Base-by-base conservation (phyloP, 2,797 vertebrate genomes). In the Cuculus canorus region DNA sequence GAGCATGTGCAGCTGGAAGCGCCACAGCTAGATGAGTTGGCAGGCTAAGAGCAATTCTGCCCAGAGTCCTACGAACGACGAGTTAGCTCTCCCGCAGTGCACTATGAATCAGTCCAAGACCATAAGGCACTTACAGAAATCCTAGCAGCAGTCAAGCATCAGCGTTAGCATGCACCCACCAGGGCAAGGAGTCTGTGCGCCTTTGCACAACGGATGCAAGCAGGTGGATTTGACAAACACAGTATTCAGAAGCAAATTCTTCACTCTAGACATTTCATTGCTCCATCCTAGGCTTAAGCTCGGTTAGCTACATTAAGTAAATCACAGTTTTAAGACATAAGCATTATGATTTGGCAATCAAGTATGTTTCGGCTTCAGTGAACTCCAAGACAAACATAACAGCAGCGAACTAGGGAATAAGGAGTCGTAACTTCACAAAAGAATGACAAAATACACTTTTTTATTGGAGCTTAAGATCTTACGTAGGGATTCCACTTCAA, bases 381-480 rank as follows among this genome's bases (percentile, higher is more conserved):
- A 93, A 92, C 43, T 92, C 91, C 82, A 92, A 88, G 52, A 83
- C 39, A 97, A 95, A 95, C 4, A 69, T 4, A 70, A 76, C 9
- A 76, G 57, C 50, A 83, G 37, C 12, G 10, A 84, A 86, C 19
- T n/a, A 18, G 13, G 32, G 17, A 86, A 82, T 47, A 82, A 89
- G 47, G 52, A 86, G 27, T 27, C 80, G 17, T 21, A 88, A n/a
- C 24, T 88, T 84, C 48, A 76, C 17, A 79, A 33, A 63, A 85
- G 16, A n/a, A 81, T 5, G 10, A 50, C 1, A 77, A 92, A 95
- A 81, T 25, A 21, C 7, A 59, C 43, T 41, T 52, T 71, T 60
- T 75, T 45, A 78, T 11, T 53, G 30, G 21, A 72, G n/a, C 28
- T 32, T 35, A 56, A 54, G 60, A 71, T 30, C 16, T 63, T 89